Conservation (phyloP, 2,797 vertebrate species). For the Carcharodon carcharias region DNA sequence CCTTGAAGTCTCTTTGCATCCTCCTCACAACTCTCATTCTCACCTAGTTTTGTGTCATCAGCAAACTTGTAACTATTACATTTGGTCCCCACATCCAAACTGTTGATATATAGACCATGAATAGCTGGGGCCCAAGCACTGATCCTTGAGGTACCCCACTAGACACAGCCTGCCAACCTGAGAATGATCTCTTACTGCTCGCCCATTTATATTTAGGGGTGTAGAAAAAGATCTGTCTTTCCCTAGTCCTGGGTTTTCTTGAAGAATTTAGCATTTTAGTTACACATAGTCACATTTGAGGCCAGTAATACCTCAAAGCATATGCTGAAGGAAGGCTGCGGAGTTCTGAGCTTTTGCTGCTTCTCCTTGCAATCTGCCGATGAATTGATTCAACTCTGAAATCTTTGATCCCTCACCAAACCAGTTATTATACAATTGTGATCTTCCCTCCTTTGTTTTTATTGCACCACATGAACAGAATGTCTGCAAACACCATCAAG, state of each 20-base stretch:
- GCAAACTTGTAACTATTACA: too few relatives aligned
- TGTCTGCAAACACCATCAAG: neutral
- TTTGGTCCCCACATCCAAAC: too few relatives aligned
- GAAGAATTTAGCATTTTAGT: neutral
- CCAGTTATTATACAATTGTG: conserved; percentile 9
- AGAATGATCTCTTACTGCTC: too few relatives aligned
- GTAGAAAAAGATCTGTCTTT: neutral
- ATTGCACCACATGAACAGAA: neutral
- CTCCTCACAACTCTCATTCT: too few relatives aligned
- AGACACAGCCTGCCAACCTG: too few relatives aligned
- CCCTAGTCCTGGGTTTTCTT: neutral
- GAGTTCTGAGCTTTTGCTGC: neutral
- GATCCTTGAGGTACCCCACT: too few relatives aligned
- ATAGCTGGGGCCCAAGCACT: too few relatives aligned
- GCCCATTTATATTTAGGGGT: neutral
- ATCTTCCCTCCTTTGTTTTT: conserved; percentile 7
- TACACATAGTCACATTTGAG: neutral
- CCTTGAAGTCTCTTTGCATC: too few relatives aligned
- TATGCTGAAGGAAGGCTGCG: neutral
- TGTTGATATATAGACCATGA: too few relatives aligned
- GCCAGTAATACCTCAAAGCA: neutral
- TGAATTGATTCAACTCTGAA: neutral
- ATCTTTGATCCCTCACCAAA: neutral
- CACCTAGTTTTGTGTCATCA: too few relatives aligned
- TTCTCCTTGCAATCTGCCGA: neutral